Evolutionary conservation across 2,113 vertebrate species (phyloP).

Genomic region (Pantherophis guttatus): DNA sequence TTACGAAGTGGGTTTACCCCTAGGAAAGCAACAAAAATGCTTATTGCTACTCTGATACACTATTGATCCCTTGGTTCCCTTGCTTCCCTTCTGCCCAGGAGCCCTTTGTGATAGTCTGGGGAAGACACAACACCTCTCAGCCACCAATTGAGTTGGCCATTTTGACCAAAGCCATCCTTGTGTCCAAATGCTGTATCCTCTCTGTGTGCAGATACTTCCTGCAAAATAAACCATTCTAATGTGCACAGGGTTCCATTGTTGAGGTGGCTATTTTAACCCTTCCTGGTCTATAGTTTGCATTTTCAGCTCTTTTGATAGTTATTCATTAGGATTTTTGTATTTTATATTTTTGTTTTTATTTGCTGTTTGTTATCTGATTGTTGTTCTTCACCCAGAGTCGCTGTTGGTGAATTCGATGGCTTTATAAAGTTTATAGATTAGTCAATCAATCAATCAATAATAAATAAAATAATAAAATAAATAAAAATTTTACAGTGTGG

Average conservation of each 20-base stretch:
- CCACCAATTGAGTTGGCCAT: fast-evolving
- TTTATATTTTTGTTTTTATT: neutral
- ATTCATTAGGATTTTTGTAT: neutral
- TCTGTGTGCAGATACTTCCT: neutral
- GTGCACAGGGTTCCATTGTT: neutral
- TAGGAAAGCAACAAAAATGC: constrained; percentile 49
- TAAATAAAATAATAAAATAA: neutral
- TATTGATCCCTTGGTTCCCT: constrained; percentile 46
- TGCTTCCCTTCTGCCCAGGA: constrained; percentile 23
- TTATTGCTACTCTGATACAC: constrained; percentile 50
- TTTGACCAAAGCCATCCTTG: neutral
- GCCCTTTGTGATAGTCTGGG: neutral
- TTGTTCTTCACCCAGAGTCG: too few relatives aligned
- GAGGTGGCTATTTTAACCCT: neutral
- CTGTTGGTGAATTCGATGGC: neutral
- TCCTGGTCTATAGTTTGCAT: neutral
- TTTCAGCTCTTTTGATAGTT: neutral
- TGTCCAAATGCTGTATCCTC: neutral
- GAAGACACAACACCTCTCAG: constrained; percentile 17
- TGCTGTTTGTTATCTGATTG: neutral
- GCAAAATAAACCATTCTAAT: neutral
- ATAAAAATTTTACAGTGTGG: neutral
- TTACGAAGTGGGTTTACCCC: constrained; percentile 64
- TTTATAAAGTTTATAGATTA: neutral
- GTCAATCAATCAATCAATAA: neutral